A percentile compares a stretch with the other conserved stretches of the same genome.
Conservation (phyloP, 2,113 vertebrate species). For the Macroglossus sobrinus region DNA sequence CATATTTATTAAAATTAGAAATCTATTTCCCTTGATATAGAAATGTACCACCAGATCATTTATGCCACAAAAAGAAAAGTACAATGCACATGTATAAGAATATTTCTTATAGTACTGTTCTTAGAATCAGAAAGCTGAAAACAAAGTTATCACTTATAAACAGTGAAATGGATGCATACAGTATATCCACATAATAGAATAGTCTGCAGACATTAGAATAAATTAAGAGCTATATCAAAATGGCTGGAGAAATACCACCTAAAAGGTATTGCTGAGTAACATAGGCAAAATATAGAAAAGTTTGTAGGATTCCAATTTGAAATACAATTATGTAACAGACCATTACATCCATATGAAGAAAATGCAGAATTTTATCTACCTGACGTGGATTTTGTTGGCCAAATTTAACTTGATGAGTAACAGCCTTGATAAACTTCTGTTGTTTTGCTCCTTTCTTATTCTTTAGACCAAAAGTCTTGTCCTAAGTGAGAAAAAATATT, state of each 20-base stretch:
- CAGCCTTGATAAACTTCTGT: slow-evolving; percentile 98
- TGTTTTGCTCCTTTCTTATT: slow-evolving; percentile 99
- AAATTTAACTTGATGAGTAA: slow-evolving; percentile 96
- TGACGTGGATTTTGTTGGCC: slow-evolving; percentile 91
- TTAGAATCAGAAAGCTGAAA: neutral
- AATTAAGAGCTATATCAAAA: neutral
- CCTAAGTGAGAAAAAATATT: slow-evolving; percentile 81
- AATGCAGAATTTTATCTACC: slow-evolving; percentile 79
- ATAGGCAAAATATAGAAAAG: neutral
- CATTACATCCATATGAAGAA: neutral
- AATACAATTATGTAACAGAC: neutral
- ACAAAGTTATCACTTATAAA: neutral
- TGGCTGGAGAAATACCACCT: neutral
- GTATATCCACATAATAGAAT: accelerated
- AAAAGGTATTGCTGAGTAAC: neutral
- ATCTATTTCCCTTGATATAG: neutral
- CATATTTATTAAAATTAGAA: slow-evolving; percentile 1
- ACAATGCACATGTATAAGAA: neutral
- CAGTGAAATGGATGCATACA: neutral
- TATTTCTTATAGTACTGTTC: neutral
- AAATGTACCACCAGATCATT: neutral
- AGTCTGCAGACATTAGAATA: neutral
- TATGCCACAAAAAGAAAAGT: neutral
- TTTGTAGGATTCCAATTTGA: neutral
- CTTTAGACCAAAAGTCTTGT: slow-evolving; percentile 98